Evolutionary conservation across 2,797 vertebrate genomes (phyloP), one percentile per base, ranked within the genome.

Genomic region (Todus mexicanus): DNA sequence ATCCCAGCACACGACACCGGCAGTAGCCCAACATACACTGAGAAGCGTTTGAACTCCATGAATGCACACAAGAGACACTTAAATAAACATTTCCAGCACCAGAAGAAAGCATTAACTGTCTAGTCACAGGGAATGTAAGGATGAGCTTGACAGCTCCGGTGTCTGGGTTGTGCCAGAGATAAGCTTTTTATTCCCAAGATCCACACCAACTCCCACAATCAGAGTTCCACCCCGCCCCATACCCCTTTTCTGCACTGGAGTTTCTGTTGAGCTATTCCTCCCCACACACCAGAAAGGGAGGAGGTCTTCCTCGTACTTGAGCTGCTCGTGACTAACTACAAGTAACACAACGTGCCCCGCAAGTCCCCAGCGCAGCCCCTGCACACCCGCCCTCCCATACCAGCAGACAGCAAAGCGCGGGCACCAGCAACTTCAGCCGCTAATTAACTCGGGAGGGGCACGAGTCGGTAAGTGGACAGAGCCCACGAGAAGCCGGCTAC

Each of bases 341-440:
- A 61, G 18, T 21, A 51, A 57, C 6, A 12, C 27, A 12, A 11
- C 0, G 5, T 4, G 21, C 0, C 0, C 3, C 7, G 15, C 1
- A 16, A 26, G 51, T 17, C 71, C 51, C 60, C 57, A 17, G 51
- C 48, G 27, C n/a, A n/a, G 23, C 48, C 59, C 23, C 33, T 29
- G 29, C n/a, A n/a, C n/a, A n/a, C n/a, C n/a, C n/a, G n/a, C n/a
- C n/a, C n/a, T n/a, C n/a, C n/a, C n/a, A n/a, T n/a, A n/a, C n/a
- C n/a, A n/a, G n/a, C n/a, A n/a, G 0, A 0, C 51, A 66, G 47
- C 45, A 18, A n/a, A 40, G 26, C 11, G 63, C 5, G 21, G 45
- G 35, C 23, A 63, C 48, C 45, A 53, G 42, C 33, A n/a, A 13
- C 60, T 84, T 57, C 27, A 38, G 47, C 77, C 33, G 33, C 59